Evolutionary conservation across 2,888 invertebrate genomes (phyloP).

Genomic region (Agonum fuliginosum): DNA sequence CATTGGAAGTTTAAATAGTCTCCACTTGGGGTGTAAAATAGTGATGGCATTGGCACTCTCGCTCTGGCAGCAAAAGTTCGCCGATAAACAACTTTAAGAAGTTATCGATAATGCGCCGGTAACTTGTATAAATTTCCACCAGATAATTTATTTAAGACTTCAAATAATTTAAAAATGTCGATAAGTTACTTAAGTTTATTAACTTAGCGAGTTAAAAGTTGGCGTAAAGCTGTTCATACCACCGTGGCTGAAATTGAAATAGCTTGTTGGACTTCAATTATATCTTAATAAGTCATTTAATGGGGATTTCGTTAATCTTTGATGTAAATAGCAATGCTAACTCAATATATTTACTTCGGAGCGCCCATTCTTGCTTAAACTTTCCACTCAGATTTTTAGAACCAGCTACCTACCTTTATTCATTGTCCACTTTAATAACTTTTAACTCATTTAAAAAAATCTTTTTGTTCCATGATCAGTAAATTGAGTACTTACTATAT

Average conservation of each 20-base stretch:
- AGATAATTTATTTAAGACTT: conserved; percentile 45
- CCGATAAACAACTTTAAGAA: conserved; percentile 38
- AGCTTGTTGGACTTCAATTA: conserved; percentile 38
- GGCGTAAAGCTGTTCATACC: not conserved
- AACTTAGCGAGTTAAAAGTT: conserved; percentile 31
- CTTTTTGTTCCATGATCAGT: too few relatives aligned
- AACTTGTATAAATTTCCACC: conserved; percentile 26
- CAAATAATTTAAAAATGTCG: conserved; percentile 42
- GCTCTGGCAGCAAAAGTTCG: conserved; percentile 21
- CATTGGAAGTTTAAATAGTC: conserved; percentile 7
- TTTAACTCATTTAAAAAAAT: not conserved
- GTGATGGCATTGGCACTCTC: too few relatives aligned
- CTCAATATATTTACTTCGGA: conserved; percentile 15
- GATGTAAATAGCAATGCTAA: conserved; percentile 29
- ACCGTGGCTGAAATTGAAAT: conserved; percentile 25
- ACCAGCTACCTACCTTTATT: not conserved
- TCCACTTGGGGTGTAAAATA: conserved; percentile 13
- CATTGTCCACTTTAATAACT: not conserved
- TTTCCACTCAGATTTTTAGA: not conserved
- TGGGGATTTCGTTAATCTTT: conserved; percentile 21
- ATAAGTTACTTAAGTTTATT: conserved; percentile 37
- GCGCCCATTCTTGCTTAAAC: not conserved
- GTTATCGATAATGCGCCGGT: conserved; percentile 38
- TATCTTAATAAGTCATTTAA: conserved; percentile 30
- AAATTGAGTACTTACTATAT: too few relatives aligned